Conservation (phyloP, 2,113 vertebrate genomes). For the Tetrao urogallus region DNA sequence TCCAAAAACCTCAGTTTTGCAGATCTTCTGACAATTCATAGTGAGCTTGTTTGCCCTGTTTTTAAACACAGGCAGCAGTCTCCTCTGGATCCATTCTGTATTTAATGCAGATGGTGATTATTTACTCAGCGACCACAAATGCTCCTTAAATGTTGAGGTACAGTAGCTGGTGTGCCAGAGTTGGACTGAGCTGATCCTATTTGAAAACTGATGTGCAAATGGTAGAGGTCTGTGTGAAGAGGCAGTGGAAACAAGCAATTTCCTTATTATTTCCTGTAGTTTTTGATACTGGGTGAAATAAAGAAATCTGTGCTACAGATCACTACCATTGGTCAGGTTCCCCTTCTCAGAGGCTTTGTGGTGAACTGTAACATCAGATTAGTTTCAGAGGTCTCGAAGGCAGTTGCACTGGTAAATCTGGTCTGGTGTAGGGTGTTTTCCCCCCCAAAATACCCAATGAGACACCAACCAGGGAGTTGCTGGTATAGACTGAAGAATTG, state of each 20-base stretch:
- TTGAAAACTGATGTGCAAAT: background rate
- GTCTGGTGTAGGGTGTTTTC: background rate
- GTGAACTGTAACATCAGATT: background rate
- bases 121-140: slow-evolving; percentile 19
- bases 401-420: background rate
- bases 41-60: slow-evolving; percentile 5
- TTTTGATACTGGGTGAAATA: background rate
- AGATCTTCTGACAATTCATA: background rate
- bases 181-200: background rate
- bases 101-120: slow-evolving; percentile 18
- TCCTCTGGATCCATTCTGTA: background rate
- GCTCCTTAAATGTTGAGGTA: background rate
- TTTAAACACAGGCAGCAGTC: background rate
- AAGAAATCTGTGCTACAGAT: background rate
- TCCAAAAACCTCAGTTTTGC: background rate
- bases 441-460: background rate
- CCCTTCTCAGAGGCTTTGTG: background rate
- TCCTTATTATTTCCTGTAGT: background rate
- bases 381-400: background rate
- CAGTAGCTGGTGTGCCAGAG: background rate
- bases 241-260: background rate
- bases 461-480: background rate
- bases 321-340: background rate
- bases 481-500: background rate
- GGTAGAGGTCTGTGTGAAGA: background rate